Evolutionary conservation across 2,888 invertebrate genomes (phyloP).

Genomic region (Andrena camellia): DNA sequence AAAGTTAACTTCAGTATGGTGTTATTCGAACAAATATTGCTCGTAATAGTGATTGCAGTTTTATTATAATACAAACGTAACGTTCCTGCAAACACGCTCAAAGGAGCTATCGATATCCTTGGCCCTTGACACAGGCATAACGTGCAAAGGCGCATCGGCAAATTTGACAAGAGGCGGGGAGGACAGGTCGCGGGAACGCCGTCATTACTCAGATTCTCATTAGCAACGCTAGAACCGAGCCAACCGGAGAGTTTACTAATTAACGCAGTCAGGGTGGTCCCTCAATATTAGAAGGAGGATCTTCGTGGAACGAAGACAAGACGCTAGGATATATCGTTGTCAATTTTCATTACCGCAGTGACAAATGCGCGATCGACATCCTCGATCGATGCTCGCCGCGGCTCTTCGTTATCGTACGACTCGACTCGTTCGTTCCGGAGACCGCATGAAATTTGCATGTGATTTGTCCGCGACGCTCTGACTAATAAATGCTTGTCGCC

Average conservation of each 20-base stretch:
- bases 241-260: slow-evolving; percentile 81
- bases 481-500: too few relatives aligned
- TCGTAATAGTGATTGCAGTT: too few relatives aligned
- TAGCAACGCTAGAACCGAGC: slow-evolving; percentile 78
- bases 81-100: slow-evolving; percentile 45
- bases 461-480: too few relatives aligned
- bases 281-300: slow-evolving; percentile 74
- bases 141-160: slow-evolving; percentile 70
- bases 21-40: too few relatives aligned
- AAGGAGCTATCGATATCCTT: slow-evolving; percentile 65
- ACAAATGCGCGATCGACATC: slow-evolving; percentile 72
- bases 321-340: slow-evolving; percentile 75
- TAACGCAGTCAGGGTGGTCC: slow-evolving; percentile 78
- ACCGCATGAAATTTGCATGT: too few relatives aligned
- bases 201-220: slow-evolving; percentile 83
- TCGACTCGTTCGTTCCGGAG: background rate
- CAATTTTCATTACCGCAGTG: slow-evolving; percentile 75
- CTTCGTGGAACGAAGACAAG: slow-evolving; percentile 65
- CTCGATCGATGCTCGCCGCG: slow-evolving; percentile 43
- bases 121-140: slow-evolving; percentile 57
- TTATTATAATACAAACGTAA: slow-evolving; percentile 3
- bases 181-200: slow-evolving; percentile 73
- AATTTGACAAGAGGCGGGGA: slow-evolving; percentile 68
- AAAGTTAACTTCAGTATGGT: too few relatives aligned
- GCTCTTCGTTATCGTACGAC: background rate